Evolutionary conservation across 2,113 vertebrate species (phyloP), one percentile per base, ranked within the genome.

Genomic region (Pachycephala philippinensis): DNA sequence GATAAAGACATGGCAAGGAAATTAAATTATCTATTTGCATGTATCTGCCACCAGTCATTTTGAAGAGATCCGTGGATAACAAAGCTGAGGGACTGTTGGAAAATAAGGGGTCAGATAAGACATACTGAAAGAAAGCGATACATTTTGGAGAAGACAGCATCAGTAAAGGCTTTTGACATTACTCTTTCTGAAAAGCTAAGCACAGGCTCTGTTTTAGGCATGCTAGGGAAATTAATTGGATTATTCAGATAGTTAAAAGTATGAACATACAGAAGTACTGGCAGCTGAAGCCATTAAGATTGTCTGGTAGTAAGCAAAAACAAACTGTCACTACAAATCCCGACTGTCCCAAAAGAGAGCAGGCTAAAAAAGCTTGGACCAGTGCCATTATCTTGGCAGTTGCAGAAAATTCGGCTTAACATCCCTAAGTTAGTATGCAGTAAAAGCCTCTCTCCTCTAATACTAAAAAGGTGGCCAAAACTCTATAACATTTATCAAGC

Each of bases 1-100:
- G 85, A 96, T 96, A 95, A 96, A 96, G 96, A 97, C 70, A 53
- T 95, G 84, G 75, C 44, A 90, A 87, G 54, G 56, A 94, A 96
- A 94, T 96, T 90, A 95, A 95, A 90, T 94, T 2, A 90, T 90
- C 75, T 91, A 64, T 92, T 92, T 96, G 85, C 78, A 63, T 88
- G 65, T 69, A 22, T 82, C 53, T 79, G 63, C 50, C 70, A 90
- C 50, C 45, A 95, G 39, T 50, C n/a, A 77, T 91, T 76, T 65
- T 59, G 79, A 80, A 93, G 79, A 85, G 50, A 86, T 66, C 68
- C 0, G 3, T 44, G 22, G 59, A 76, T 86, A 87, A 77, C 30
- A 86, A 92, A 92, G 68, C 27, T 56, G 63, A 90, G 17, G n/a
- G 13, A 72, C 42, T 76, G 45, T 0, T 80, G 75, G 63, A 92